Conservation (phyloP, 2,797 vertebrate species). For the Centropyge bicolor region DNA sequence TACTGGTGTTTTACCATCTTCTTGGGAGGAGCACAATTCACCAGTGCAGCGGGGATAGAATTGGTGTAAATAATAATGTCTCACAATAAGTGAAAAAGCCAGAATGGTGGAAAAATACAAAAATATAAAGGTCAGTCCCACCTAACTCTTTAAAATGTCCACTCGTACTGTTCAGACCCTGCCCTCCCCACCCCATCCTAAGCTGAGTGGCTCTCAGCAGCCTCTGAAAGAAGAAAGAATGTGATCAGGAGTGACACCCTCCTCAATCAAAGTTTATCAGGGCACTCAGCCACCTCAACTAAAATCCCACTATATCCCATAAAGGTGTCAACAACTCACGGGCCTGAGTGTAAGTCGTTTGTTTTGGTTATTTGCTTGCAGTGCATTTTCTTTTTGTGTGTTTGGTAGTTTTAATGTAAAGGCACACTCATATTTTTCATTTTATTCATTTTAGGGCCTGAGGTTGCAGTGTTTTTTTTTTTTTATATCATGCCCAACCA, state of each 20-base stretch:
- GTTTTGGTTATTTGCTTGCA: slow-evolving; percentile 14
- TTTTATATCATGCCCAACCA: not conserved
- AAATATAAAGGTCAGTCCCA: slow-evolving; percentile 9
- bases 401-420: not conserved
- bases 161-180: not conserved
- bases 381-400: not conserved
- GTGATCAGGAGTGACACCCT: slow-evolving; percentile 30
- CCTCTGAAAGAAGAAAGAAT: slow-evolving; percentile 22
- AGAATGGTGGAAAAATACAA: not conserved
- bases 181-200: slow-evolving; percentile 7
- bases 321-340: slow-evolving; percentile 17
- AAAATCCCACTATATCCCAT: slow-evolving; percentile 15
- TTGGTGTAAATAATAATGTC: slow-evolving; percentile 18
- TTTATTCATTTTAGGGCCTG: not conserved
- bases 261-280: slow-evolving; percentile 44
- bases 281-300: slow-evolving; percentile 39
- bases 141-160: slow-evolving; percentile 30
- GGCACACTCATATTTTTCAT: not conserved
- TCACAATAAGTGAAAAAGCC: slow-evolving; percentile 3
- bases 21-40: slow-evolving; percentile 13
- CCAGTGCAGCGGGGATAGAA: not conserved
- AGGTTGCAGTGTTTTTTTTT: not conserved
- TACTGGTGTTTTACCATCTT: slow-evolving; percentile 1
- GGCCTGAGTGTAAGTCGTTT: slow-evolving; percentile 24
- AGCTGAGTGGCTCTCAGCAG: slow-evolving; percentile 36